phyloP scores from a whole-genome alignment of 2,797 vertebrate species.

The Microctenopoma lineatum region DNA sequence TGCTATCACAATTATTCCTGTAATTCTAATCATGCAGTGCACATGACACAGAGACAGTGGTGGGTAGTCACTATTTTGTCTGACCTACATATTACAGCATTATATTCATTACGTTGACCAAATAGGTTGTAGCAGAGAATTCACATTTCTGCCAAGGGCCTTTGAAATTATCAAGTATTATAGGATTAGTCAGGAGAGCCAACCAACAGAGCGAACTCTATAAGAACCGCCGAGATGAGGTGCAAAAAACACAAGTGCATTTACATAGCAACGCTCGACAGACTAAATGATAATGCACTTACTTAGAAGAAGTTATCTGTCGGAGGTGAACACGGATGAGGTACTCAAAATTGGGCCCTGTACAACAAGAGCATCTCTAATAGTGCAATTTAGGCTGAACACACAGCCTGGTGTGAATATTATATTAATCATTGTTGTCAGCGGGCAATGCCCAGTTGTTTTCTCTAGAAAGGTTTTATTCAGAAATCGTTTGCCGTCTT shows the following conservation, averaged over 20 bases:
- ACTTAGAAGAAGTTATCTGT: slow-evolving; percentile 37
- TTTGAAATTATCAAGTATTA: slow-evolving; percentile 67
- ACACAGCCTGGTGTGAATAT: slow-evolving; percentile 53
- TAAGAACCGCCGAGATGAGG: slow-evolving; percentile 45
- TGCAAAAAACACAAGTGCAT: slow-evolving; percentile 63
- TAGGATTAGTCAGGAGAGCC: slow-evolving; percentile 62
- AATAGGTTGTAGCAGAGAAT: slow-evolving; percentile 41
- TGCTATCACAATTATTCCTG: slow-evolving; percentile 31
- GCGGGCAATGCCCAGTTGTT: slow-evolving; percentile 55
- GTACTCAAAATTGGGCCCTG: slow-evolving; percentile 74
- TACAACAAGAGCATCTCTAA: slow-evolving; percentile 69
- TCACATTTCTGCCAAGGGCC: slow-evolving; percentile 38
- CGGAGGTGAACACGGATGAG: slow-evolving; percentile 70
- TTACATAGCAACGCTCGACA: slow-evolving; percentile 53
- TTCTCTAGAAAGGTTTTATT: slow-evolving; percentile 49
- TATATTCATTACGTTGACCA: slow-evolving; percentile 35
- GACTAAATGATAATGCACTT: slow-evolving; percentile 60
- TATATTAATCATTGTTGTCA: slow-evolving; percentile 37
- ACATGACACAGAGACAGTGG: slow-evolving; percentile 44
- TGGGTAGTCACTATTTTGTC: slow-evolving; percentile 16
- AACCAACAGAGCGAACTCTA: slow-evolving; percentile 33
- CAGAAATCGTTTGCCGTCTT: slow-evolving; percentile 34
- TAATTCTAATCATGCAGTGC: slow-evolving; percentile 53
- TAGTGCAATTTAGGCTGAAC: slow-evolving; percentile 76
- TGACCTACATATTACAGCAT: slow-evolving; percentile 43